Evolutionary conservation across 2,113 vertebrate genomes (phyloP), one percentile per base, ranked within the genome.

Genomic region (Cochlearius cochlearius): DNA sequence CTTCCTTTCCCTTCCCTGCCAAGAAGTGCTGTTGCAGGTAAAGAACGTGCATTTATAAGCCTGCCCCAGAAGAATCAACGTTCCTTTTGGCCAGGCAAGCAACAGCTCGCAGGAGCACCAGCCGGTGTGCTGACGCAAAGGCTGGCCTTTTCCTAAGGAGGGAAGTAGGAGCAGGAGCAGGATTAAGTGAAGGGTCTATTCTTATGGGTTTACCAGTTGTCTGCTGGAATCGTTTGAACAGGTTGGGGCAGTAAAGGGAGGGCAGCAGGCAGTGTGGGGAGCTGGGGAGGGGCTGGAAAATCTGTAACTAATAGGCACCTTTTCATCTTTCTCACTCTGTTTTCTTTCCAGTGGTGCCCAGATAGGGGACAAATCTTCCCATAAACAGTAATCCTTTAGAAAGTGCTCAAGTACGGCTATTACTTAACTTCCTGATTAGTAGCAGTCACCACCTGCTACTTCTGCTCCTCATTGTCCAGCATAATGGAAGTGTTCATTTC

Each of bases 371-470:
- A 96, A 95, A 87, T 77, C 82, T 95, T 95, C 67, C 93, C 55
- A 74, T 79, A 93, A 93, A 66, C 43, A 69, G 66, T 75, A 94
- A 96, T 91, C 80, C 96, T 96, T 95, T 91, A 62, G 74, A 93
- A 91, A 94, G 67, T 66, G 77, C 62, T 95, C 90, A 60, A 96
- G 78, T 83, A 83, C 4, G 4, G 90, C 93, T 94, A 58, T 93
- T 96, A 93, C 94, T 90, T 93, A 95, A 90, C 92, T 92, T 96
- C 81, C 90, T 90, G 90, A 93, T 96, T 93, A 93, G 87, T 30
- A 86, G 93, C 90, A 96, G 84, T 88, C 85, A 83, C 96, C 96
- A 96, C 94, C 92, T 96, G 95, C 96, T 96, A 82, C 81, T 97
- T 88, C 85, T 95, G 85, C 62, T 92, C 85, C 74, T 80, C 87